Base-by-base conservation (phyloP, 2,888 invertebrate species). In the Rhingia campestris region DNA sequence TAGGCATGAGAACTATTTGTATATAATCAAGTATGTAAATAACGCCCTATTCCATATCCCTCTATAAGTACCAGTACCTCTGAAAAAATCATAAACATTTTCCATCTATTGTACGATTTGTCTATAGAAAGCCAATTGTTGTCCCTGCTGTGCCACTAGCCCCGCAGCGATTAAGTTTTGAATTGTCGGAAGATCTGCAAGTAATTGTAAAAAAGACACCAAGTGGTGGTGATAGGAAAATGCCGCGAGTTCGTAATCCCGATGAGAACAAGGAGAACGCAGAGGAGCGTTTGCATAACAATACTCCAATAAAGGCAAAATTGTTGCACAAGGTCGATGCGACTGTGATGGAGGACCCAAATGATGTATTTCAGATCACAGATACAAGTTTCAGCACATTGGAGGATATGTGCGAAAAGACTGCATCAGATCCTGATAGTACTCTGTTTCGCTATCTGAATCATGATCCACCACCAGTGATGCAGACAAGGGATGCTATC, bases 381-480 rank as follows among this genome's bases (percentile, higher is more conserved):
- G 87, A 87, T 47, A 86, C 82, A 3, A 91, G 90, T 43, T 91
- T 91, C 41, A 88, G 88, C 81, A 88, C 88, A 5, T 74, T 90
- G 12, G 91, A 91, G 61, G 88, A 87, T 14, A 91, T 91, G 89
- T 91, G 91, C 64, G 88, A 91, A 69, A 91, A 91, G 81, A 90
- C 91, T 0, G 89, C 86, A 0, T 91, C 90, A 0, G 91, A 91
- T 88, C 90, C 91, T 0, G 87, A 91, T 35, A 91, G 89, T 77
- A 91, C 91, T 0, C 81, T 90, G 0, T 91, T 90, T 41, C 87
- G 89, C 67, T 91, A 91, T 80, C 39, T 90, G 14, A 86, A 89
- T 30, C 32, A 53, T 1, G 63, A 39, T 0, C 66, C 77, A 0
- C 12, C 61, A 10, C 37, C 51, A 12, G 2, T 10, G 6, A 4